Evolutionary conservation across 2,797 vertebrate species (phyloP).

Genomic region (Monodelphis domestica): DNA sequence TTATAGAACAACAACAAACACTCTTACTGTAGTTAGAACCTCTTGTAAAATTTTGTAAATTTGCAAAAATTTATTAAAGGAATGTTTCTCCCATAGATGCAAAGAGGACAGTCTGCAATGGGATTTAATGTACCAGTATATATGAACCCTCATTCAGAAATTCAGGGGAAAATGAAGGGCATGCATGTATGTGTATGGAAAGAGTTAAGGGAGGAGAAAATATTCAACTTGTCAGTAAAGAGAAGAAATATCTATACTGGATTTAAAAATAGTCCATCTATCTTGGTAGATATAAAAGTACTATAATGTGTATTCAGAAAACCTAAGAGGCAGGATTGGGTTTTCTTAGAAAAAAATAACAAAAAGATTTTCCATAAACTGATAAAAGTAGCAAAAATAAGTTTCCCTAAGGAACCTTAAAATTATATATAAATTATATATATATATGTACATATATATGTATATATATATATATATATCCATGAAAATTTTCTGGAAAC

Average conservation of each 20-base stretch:
- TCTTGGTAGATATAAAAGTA: neutral
- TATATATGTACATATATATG: too few species aligned
- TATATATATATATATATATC: too few species aligned
- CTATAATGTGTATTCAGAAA: neutral
- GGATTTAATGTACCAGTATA: neutral
- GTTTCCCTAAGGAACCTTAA: neutral
- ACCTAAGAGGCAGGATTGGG: neutral
- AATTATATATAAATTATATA: too few species aligned
- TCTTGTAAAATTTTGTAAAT: neutral
- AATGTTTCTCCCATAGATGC: neutral
- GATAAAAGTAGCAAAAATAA: neutral
- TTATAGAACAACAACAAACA: neutral
- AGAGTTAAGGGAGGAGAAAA: neutral
- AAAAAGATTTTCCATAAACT: neutral
- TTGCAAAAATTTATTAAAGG: too few species aligned
- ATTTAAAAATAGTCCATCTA: neutral
- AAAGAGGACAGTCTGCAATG: neutral
- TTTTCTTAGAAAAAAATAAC: neutral
- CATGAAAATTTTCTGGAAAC: too few species aligned
- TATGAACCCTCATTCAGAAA: neutral
- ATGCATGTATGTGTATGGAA: neutral
- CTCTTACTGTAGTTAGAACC: neutral
- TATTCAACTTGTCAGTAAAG: neutral
- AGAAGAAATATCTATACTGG: neutral
- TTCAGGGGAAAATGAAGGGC: neutral